phyloP scores from a whole-genome alignment of 53 echinoderm and acorn worm species.

The Holothuria leucospilota region DNA sequence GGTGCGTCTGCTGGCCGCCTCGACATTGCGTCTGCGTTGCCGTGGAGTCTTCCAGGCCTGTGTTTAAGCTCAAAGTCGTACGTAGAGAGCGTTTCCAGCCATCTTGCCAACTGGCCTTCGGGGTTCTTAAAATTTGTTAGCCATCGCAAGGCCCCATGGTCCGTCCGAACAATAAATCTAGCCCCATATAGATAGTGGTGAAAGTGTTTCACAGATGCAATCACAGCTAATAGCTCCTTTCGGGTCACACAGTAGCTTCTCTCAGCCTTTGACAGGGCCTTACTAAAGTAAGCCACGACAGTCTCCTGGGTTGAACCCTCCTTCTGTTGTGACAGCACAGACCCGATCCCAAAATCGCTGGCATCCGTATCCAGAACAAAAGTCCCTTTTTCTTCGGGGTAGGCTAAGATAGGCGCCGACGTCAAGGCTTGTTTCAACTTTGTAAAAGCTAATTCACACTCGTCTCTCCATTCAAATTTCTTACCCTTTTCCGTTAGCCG shows the following conservation, averaged over 20 bases:
- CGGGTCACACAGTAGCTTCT: constrained; percentile 33
- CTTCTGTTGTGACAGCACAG: constrained; percentile 4
- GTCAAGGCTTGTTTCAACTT: constrained; percentile 7
- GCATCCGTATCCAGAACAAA: constrained; percentile 60
- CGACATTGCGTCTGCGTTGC: constrained; percentile 23
- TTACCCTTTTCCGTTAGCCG: constrained; percentile 41
- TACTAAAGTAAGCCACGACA: constrained; percentile 41
- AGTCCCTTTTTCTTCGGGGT: constrained; percentile 24
- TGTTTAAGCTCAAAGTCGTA: constrained; percentile 17
- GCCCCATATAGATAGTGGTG: constrained; percentile 34
- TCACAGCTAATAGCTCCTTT: constrained; percentile 23
- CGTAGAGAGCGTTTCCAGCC: neutral
- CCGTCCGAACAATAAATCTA: constrained; percentile 16
- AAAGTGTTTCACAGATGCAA: too few species aligned
- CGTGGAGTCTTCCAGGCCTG: constrained; percentile 3
- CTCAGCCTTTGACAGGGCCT: constrained; percentile 28
- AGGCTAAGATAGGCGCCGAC: constrained; percentile 43
- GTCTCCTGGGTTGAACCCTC: neutral
- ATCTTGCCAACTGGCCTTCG: neutral
- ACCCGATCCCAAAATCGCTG: neutral
- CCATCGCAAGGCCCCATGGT: constrained; percentile 29
- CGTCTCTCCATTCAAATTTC: constrained; percentile 40
- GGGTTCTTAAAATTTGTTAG: too few species aligned
- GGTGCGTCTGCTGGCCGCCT: neutral
- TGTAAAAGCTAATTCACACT: constrained; percentile 38